Percentiles rank a stretch among this genome's conserved stretches.
These are phyloP conservation scores for Calameuta idolon DNA, from an alignment of 2,888 invertebrate species.

Conservation along the genomic window DNA sequence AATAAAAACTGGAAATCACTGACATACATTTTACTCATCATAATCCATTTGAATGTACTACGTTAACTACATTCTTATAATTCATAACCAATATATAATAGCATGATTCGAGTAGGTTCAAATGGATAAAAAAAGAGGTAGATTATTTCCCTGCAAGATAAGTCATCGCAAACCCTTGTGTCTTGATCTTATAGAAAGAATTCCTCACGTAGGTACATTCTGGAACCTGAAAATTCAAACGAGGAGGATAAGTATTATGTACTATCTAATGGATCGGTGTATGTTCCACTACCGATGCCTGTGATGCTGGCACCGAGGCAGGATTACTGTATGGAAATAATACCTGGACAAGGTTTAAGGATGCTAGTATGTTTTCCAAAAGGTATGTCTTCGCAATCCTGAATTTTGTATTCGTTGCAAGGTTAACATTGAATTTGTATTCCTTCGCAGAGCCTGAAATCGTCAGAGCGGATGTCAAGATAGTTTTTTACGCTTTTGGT, in stretches of 20 bases:
- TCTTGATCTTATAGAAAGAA: not conserved
- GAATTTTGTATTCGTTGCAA: constrained; percentile 13
- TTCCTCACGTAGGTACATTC: constrained; percentile 67
- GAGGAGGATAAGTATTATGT: constrained; percentile 73
- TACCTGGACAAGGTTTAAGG: constrained; percentile 68
- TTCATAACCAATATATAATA: not conserved
- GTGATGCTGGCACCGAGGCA: constrained; percentile 67
- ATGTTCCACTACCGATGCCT: constrained; percentile 68
- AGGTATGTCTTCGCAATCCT: constrained; percentile 37
- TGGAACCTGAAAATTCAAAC: constrained; percentile 68
- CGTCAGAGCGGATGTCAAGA: constrained; percentile 40
- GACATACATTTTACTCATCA: not conserved
- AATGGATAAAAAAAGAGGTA: not conserved
- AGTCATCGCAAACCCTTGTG: not conserved
- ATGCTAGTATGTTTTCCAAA: constrained; percentile 70
- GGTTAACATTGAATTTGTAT: constrained; percentile 1
- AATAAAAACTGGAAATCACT: not conserved
- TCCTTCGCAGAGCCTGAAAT: constrained; percentile 38
- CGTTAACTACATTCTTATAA: not conserved
- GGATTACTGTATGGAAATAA: constrained; percentile 74
- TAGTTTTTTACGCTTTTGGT: constrained; percentile 59
- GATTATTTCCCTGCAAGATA: not conserved
- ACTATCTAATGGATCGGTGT: constrained; percentile 72
- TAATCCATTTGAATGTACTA: not conserved
- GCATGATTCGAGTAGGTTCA: not conserved